phyloP scores from a whole-genome alignment of 2,888 invertebrate species.

The Ornithoptera alexandrae region DNA sequence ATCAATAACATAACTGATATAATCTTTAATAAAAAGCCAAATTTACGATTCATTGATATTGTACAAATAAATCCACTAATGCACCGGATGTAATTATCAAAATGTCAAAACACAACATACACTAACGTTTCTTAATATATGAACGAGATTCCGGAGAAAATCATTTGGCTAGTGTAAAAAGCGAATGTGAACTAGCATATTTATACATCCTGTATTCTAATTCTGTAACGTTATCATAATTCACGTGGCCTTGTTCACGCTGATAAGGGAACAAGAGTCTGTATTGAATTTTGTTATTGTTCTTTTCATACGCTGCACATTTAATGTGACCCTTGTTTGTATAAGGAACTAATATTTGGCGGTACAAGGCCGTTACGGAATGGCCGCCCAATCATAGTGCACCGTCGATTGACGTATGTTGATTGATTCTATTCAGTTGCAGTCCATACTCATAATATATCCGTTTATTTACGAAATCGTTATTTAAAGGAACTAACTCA shows the following conservation, averaged over 20 bases:
- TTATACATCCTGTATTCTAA: slow-evolving; percentile 64
- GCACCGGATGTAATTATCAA: slow-evolving; percentile 2
- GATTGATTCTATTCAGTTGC: slow-evolving; percentile 37
- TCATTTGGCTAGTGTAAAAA: not conserved
- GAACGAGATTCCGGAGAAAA: not conserved
- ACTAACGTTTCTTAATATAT: not conserved
- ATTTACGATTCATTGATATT: not conserved
- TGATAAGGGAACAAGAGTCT: slow-evolving; percentile 54
- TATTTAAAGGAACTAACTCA: not conserved
- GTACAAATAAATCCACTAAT: not conserved
- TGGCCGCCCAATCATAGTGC: slow-evolving; percentile 35
- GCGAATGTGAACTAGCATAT: not conserved
- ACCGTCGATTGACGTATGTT: slow-evolving; percentile 36
- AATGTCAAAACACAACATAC: not conserved
- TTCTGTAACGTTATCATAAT: slow-evolving; percentile 62
- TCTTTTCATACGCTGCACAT: slow-evolving; percentile 50
- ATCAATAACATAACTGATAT: not conserved
- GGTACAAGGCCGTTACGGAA: slow-evolving; percentile 40
- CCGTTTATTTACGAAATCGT: slow-evolving; percentile 2
- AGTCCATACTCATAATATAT: slow-evolving; percentile 6
- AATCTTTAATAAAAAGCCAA: not conserved
- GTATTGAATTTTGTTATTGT: slow-evolving; percentile 52
- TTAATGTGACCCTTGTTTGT: slow-evolving; percentile 31
- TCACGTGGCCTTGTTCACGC: slow-evolving; percentile 63
- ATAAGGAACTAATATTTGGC: slow-evolving; percentile 37